Evolutionary conservation across 2,113 vertebrate genomes (phyloP).

Genomic region (Corythaixoides concolor): DNA sequence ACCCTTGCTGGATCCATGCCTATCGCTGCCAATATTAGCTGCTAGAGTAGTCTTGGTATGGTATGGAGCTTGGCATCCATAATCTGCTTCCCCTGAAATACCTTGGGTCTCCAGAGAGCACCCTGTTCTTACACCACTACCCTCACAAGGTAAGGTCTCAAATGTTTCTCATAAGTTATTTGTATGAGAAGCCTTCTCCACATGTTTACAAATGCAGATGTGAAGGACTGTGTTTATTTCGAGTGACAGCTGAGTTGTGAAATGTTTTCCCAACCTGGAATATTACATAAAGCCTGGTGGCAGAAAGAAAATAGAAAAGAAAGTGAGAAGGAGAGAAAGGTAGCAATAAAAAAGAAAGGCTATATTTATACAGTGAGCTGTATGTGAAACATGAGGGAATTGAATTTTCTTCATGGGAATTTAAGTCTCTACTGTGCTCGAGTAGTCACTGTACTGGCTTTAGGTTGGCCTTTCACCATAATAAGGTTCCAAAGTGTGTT

Average conservation of each 20-base stretch:
- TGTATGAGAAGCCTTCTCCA: not conserved
- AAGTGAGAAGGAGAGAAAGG: not conserved
- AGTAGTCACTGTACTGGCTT: not conserved
- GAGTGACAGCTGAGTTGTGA: not conserved
- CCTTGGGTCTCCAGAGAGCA: not conserved
- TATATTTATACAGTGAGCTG: not conserved
- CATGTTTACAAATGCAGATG: not conserved
- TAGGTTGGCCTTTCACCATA: not conserved
- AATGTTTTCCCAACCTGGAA: not conserved
- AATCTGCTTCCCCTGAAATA: not conserved
- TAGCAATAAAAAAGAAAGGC: not conserved
- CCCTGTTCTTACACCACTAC: not conserved
- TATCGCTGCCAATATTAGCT: not conserved
- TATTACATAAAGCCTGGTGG: not conserved
- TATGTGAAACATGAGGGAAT: not conserved
- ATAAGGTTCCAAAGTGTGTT: not conserved
- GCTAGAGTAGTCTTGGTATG: not conserved
- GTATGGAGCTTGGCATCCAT: not conserved
- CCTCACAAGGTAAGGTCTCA: not conserved
- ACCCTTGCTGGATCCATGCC: not conserved
- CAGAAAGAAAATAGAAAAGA: not conserved
- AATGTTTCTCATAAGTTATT: not conserved
- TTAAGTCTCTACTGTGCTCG: not conserved
- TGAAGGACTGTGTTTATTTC: not conserved
- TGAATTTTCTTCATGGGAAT: not conserved